Conservation (phyloP, 2,797 vertebrate genomes). For the Dipus sagitta region DNA sequence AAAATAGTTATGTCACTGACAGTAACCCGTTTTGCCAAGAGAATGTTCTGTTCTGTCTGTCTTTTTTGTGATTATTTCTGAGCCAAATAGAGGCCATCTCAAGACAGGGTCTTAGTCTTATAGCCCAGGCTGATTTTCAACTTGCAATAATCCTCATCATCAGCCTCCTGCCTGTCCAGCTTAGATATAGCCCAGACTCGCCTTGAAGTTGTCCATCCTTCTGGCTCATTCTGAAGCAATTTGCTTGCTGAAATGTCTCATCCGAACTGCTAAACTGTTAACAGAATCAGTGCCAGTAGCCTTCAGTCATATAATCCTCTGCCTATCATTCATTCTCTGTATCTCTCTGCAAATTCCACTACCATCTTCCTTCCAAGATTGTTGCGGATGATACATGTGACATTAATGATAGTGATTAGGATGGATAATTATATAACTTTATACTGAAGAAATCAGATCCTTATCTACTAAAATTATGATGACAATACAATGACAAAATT, state of each 20-base stretch:
- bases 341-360: background rate
- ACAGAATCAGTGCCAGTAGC: background rate
- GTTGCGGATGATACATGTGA: slow-evolving; percentile 15
- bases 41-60: background rate
- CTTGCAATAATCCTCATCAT: background rate
- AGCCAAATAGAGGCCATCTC: background rate
- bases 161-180: no score
- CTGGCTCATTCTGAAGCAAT: background rate
- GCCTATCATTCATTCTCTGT: background rate
- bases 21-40: background rate
- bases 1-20: background rate
- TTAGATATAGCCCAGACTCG: background rate
- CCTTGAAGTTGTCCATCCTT: background rate
- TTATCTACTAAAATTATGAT: slow-evolving; percentile 20
- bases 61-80: background rate
- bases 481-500: background rate
- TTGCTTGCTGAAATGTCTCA: background rate
- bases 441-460: background rate
- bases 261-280: background rate
- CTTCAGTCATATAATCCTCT: background rate
- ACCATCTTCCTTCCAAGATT: slow-evolving; percentile 16
- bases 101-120: background rate
- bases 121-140: background rate
- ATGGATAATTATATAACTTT: slow-evolving; percentile 29
- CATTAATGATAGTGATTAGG: background rate